Percentiles rank a stretch among this genome's conserved stretches.
Conservation (phyloP, 2,113 vertebrate species). For the Rhinoderma darwinii region DNA sequence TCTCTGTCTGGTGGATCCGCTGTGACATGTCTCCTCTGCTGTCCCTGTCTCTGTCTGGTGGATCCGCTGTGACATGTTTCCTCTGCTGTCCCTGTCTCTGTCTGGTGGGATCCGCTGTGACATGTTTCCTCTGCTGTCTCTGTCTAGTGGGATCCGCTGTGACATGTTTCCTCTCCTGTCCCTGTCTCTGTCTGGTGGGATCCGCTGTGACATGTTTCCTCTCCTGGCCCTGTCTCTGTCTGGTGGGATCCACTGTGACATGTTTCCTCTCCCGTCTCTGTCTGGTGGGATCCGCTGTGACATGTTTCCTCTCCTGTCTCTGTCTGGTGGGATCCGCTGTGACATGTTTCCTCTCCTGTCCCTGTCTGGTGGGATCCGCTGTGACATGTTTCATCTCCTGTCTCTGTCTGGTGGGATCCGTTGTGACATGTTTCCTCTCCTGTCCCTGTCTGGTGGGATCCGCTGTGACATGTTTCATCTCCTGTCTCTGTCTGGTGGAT, state of each 20-base stretch:
- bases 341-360: neutral
- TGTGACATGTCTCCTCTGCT: neutral
- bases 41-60: neutral
- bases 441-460: neutral
- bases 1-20: neutral
- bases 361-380: neutral
- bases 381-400: neutral
- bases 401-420: neutral
- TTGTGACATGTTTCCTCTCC: neutral
- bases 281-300: neutral
- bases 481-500: too few relatives aligned
- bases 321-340: neutral
- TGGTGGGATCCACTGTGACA: neutral
- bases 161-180: too few relatives aligned
- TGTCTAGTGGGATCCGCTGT: neutral
- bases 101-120: neutral
- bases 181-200: neutral
- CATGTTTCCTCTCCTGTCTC: neutral
- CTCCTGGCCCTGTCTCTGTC: neutral
- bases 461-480: neutral
- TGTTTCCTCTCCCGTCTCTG: neutral
- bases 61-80: neutral
- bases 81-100: neutral
- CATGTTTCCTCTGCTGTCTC: neutral
- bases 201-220: neutral